These are phyloP conservation scores for Odontesthes bonariensis DNA, from an alignment of 2,113 vertebrate genomes.

Conservation along the genomic window DNA sequence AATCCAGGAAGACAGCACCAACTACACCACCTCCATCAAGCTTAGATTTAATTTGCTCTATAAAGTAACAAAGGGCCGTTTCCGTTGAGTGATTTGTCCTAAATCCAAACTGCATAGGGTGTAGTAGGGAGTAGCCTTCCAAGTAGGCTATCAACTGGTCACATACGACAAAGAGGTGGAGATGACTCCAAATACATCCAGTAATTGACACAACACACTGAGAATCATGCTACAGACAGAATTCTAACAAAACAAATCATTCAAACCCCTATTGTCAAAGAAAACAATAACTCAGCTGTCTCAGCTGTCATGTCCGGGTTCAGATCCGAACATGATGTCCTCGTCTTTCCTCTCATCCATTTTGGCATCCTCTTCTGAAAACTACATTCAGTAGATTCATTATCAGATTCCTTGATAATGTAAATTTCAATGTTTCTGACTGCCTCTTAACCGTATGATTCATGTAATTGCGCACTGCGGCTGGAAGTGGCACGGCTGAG, in stretches of 20 bases:
- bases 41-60: too few species aligned
- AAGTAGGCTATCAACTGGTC: too few species aligned
- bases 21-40: too few species aligned
- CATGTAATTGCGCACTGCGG: constrained; percentile 39
- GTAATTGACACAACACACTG: background rate
- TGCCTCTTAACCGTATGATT: constrained; percentile 45
- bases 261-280: too few species aligned
- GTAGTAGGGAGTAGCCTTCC: too few species aligned
- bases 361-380: background rate
- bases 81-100: too few species aligned
- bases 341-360: background rate
- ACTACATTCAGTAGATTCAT: background rate
- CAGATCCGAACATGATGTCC: background rate
- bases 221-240: background rate
- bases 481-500: constrained; percentile 20
- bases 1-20: too few species aligned
- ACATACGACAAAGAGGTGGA: too few species aligned
- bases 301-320: background rate
- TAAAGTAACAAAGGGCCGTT: too few species aligned
- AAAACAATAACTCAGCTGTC: background rate
- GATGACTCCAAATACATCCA: background rate
- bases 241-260: background rate
- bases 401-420: too few species aligned
- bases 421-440: constrained; percentile 34
- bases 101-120: too few species aligned